Evolutionary conservation across 2,797 vertebrate species (phyloP), one percentile per base, ranked within the genome.

Genomic region (Pteropus rufus): DNA sequence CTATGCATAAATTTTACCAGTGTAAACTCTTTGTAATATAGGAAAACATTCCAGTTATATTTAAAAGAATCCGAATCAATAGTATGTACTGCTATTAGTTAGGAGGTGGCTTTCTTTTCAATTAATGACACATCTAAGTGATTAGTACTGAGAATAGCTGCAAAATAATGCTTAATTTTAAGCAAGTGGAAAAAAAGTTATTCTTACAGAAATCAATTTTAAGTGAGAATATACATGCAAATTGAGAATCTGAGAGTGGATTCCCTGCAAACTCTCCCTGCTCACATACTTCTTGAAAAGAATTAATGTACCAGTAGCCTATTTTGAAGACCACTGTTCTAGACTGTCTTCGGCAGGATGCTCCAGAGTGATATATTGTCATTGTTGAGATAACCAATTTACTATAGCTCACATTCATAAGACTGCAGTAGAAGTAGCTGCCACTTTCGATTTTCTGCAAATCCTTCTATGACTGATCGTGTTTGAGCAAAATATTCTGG

Each of bases 161-260:
- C 26, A 92, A 90, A 88, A 72, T 79, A 92, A 65, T 64, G 76
- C 12, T 72, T 34, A 77, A 41, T 84, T 92, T 95, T 91, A 93
- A 77, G 49, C 39, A 54, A 49, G 7, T 44, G 6, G 21, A 44
- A 15, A 94, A 56, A 58, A 70, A 31, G 31, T 54, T 62, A 31
- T 70, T 76, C 41, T 64, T 77, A 67, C 29, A 41, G 26, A 60
- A 34, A 70, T 94, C 18, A 54, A 14, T 95, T 91, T 89, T 65
- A 93, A 69, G 23, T 24, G 31, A 72, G 26, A 91, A 84, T 69
- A 56, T 4, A 60, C 18, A 46, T 31, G 46, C 69, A 75, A 73
- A 10, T 11, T 93, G 41, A 82, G 83, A 65, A 69, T 34, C 56
- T 58, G 64, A 73, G 90, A 64, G 29, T 64, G 14, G 29, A 82